Conservation (phyloP, 2,888 invertebrate species). For the Pterostichus madidus region DNA sequence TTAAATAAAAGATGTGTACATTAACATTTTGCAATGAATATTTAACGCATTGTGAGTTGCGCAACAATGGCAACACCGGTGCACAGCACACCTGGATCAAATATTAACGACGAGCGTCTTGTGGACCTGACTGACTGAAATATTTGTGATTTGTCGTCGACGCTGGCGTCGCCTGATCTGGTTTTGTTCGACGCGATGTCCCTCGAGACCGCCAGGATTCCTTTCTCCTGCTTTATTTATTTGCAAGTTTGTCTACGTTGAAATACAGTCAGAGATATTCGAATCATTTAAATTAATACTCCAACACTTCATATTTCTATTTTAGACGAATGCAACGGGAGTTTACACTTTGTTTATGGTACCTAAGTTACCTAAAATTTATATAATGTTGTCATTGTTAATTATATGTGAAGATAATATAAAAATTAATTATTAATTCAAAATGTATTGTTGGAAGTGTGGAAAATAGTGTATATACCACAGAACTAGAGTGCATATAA, state of each 20-base stretch:
- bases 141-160: slow-evolving; percentile 44
- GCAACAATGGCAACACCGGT: neutral
- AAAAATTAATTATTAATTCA: no score
- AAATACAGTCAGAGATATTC: neutral
- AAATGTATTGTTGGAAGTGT: no score
- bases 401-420: no score
- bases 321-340: no score
- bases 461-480: no score
- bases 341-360: no score
- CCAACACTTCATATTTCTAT: no score
- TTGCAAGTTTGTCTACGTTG: neutral
- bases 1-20: slow-evolving; percentile 6
- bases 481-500: no score
- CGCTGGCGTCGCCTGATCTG: neutral
- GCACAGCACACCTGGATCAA: slow-evolving; percentile 22
- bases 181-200: slow-evolving; percentile 22
- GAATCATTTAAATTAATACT: no score
- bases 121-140: slow-evolving; percentile 20
- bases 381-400: no score
- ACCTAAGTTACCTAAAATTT: no score
- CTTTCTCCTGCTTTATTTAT: slow-evolving; percentile 30
- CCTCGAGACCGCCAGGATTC: neutral
- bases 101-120: slow-evolving; percentile 34
- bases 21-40: slow-evolving; percentile 15
- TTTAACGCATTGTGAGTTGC: slow-evolving; percentile 13